Base-by-base conservation (phyloP, 2,888 invertebrate species). In the Drosophila monieri region DNA sequence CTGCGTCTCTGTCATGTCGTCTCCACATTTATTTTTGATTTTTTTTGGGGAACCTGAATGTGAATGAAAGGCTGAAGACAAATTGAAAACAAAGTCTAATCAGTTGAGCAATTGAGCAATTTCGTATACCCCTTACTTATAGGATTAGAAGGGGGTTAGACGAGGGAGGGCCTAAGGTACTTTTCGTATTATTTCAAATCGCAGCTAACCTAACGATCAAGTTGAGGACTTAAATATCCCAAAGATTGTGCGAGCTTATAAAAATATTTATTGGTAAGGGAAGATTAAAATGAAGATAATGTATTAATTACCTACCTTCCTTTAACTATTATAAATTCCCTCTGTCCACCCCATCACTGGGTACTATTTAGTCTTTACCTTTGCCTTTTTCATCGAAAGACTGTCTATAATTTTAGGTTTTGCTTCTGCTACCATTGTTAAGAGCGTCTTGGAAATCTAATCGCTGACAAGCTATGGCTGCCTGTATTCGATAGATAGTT, bases 1-100 rank as follows among this genome's bases (percentile, higher is more conserved):
- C 32, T 1, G 15, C 14, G 27, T 37, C 67, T 67, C 64, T 64
- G 64, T 64, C 64, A 64, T 37, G 44, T 66, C 15, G 62, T 23
- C 49, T 49, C 73, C 56, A 55, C 57, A n/a, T n/a, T 35, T n/a
- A 37, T 47, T 18, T 47, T 25, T 27, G 57, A 35, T n/a, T 35
- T n/a, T 39, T 47, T 18, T 47, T 21, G 39, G 57, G 64, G 44
- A 73, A 57, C 49, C 69, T 58, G 47, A 39, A 56, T 51, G 52
- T 47, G 52, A 61, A 51, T 65, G 68, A 55, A 53, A 8, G 57
- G 56, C 60, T 46, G 66, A 62, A 76, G 76, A 80, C 81, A 88
- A 81, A 86, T 88, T 86, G 87, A 75, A 85, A 85, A 80, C 88
- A 88, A 84, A 86, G 76, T 86, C 84, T 84, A 88, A 84, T 84